Evolutionary conservation across 2,113 vertebrate genomes (phyloP), one percentile per base, ranked within the genome.

Genomic region (Meleagris gallopavo): DNA sequence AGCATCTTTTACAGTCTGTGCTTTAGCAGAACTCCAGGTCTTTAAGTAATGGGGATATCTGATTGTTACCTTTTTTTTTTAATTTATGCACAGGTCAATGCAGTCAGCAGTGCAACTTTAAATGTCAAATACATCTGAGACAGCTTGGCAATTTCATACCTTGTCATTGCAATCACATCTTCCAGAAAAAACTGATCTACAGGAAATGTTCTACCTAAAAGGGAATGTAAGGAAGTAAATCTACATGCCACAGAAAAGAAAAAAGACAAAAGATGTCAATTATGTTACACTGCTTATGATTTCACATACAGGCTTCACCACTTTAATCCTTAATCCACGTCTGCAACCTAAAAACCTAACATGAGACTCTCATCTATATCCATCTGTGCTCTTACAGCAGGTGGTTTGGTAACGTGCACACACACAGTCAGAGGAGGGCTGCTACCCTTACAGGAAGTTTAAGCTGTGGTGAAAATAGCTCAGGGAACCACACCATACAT

Each of bases 121-220:
- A 66, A 83, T 48, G 74, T 21, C 70, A 89, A 57, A 86, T 7
- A 17, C 4, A 82, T 32, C 24, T 24, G 40, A 83, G 34, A 90
- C 72, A 0, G 4, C 17, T 9, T 17, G 21, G 18, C 38, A n/a
- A 74, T 55, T 73, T 41, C 89, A 95, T 97, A 99, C 99, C 98
- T 97, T 12, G 98, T 98, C 97, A 98, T 97, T 83, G 97, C 97
- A 74, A 99, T 97, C 61, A 98, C 99, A 94, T 99, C 99, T 97
- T 99, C 99, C 61, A 99, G 98, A 84, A 99, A 99, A 95, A 98
- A 99, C 88, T 99, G 99, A 93, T 99, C 99, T 62, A 99, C 99
- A 40, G 99, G 99, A 96, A 99, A 99, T 0, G 99, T 98, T 41
- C 98, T 98, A 36, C 99, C 99, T 99, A 84, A 75, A 94, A 93